These are phyloP conservation scores for Electrona antarctica DNA, from an alignment of 2,113 vertebrate genomes.

Conservation along the genomic window DNA sequence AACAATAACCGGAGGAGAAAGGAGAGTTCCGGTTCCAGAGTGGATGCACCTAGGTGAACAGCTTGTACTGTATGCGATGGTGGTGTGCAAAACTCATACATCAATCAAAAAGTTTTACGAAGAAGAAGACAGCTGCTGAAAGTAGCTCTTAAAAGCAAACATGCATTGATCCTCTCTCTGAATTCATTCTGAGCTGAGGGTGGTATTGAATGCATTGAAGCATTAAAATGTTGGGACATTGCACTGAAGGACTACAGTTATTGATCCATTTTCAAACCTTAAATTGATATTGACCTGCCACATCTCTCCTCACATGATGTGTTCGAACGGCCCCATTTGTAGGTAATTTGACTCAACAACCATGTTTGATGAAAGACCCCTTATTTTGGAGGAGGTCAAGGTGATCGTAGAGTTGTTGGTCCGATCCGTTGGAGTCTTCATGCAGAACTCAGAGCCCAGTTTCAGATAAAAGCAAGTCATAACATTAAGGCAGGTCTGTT, in stretches of 20 bases:
- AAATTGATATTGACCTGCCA: conserved; percentile 69
- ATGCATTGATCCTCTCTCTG: conserved; percentile 47
- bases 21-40: neutral
- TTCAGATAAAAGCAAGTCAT: too few relatives aligned
- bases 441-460: too few relatives aligned
- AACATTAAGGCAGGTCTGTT: too few relatives aligned
- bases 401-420: conserved; percentile 18
- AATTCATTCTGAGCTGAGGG: conserved; percentile 40
- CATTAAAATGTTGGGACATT: conserved; percentile 50
- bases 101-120: conserved; percentile 35
- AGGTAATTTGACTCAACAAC: conserved; percentile 33
- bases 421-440: too few relatives aligned
- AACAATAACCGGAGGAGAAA: neutral
- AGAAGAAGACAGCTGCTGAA: conserved; percentile 18
- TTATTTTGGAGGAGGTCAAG: conserved; percentile 1
- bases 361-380: conserved; percentile 15
- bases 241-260: conserved; percentile 35
- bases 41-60: neutral
- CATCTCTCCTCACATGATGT: conserved; percentile 37
- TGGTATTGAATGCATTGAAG: conserved; percentile 45
- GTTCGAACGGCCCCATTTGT: conserved; percentile 11
- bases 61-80: neutral
- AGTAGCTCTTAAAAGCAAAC: conserved; percentile 48
- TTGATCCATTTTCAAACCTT: conserved; percentile 62
- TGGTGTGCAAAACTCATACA: conserved; percentile 19